These are phyloP conservation scores for Agriopis aurantiaria DNA, from an alignment of 2,888 invertebrate genomes.

Conservation along the genomic window DNA sequence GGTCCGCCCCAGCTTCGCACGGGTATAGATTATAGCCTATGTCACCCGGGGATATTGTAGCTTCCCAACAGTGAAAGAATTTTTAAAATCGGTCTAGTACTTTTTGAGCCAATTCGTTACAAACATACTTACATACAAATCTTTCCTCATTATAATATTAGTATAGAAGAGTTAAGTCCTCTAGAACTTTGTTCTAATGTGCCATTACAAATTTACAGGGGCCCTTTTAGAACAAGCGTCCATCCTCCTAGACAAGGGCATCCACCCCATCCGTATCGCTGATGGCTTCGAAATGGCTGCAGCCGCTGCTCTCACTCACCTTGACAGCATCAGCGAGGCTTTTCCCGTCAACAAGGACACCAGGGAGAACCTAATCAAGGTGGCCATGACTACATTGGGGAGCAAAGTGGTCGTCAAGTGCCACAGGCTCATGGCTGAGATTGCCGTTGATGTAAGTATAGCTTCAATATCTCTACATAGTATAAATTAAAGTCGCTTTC, in stretches of 20 bases:
- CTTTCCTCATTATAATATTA: too few species aligned
- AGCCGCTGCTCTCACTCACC: conserved; percentile 93
- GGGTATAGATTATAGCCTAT: too few species aligned
- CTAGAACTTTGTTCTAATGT: not conserved
- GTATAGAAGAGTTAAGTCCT: too few species aligned
- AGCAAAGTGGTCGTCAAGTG: conserved; percentile 99
- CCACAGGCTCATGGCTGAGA: conserved; percentile 98
- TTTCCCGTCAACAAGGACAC: conserved; percentile 95
- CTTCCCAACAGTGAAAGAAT: too few species aligned
- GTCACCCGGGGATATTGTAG: too few species aligned
- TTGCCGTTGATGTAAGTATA: conserved; percentile 92
- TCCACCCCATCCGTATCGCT: conserved; percentile 99
- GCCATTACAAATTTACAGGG: conserved; percentile 76
- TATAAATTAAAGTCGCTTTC: too few species aligned
- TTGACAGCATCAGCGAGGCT: conserved; percentile 95
- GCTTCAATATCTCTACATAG: too few species aligned
- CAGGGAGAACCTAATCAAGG: conserved; percentile 95
- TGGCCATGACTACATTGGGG: conserved; percentile 99
- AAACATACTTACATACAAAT: too few species aligned
- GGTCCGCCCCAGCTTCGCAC: too few species aligned
- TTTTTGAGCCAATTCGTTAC: too few species aligned
- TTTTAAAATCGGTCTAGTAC: too few species aligned
- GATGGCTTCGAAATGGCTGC: conserved; percentile 99
- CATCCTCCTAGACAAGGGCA: conserved; percentile 96
- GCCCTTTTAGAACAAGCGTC: conserved; percentile 98